phyloP scores from a whole-genome alignment of 2,797 vertebrate genomes.

The Peromyscus attwateri region DNA sequence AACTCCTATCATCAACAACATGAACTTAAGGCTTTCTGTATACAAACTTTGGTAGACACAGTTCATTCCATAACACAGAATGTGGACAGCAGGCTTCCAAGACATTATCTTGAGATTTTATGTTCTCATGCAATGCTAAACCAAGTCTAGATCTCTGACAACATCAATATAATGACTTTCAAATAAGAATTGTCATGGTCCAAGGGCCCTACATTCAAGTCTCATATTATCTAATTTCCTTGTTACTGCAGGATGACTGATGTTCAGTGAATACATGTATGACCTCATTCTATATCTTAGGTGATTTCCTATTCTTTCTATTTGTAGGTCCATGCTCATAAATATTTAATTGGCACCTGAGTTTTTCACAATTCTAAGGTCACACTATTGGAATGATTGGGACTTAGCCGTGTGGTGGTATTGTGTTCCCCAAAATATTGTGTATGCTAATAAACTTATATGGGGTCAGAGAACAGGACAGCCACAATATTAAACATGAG shows the following conservation, averaged over 20 bases:
- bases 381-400: not conserved
- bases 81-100: not conserved
- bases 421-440: too few relatives aligned
- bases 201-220: not conserved
- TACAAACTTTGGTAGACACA: not conserved
- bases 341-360: conserved; percentile 2
- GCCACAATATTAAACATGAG: too few relatives aligned
- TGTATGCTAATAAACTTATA: too few relatives aligned
- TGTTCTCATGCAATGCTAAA: not conserved
- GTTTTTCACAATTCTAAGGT: conserved; percentile 14
- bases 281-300: not conserved
- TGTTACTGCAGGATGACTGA: not conserved
- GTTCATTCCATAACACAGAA: not conserved
- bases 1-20: not conserved
- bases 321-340: not conserved
- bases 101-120: not conserved
- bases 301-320: conserved; percentile 25
- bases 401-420: too few relatives aligned
- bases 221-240: not conserved
- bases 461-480: too few relatives aligned
- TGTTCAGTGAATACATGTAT: not conserved
- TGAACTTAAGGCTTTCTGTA: not conserved
- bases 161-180: not conserved
- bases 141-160: not conserved
- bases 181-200: not conserved